These are phyloP conservation scores for Archocentrus centrarchus DNA, from an alignment of 2,113 vertebrate species.

Conservation along the genomic window DNA sequence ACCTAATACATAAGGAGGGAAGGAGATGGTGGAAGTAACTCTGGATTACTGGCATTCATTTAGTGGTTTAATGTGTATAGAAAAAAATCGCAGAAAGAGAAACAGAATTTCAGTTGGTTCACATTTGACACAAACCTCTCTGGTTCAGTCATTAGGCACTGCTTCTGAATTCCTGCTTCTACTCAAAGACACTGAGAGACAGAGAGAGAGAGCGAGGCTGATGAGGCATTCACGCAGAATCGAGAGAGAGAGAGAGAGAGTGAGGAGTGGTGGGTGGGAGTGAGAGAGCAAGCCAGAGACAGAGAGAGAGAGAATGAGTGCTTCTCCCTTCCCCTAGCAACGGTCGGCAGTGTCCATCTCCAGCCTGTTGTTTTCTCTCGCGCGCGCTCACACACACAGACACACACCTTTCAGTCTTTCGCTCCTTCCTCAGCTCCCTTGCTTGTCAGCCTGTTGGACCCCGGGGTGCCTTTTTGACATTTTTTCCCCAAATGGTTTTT, in stretches of 20 bases:
- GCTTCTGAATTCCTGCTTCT: conserved; percentile 39
- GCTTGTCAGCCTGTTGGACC: conserved; percentile 60
- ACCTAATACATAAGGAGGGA: background rate
- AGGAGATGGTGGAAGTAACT: background rate
- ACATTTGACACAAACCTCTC: conserved; percentile 23
- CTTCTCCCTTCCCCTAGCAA: conserved; percentile 80
- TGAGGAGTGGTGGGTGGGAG: conserved; percentile 43
- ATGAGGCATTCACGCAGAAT: conserved; percentile 35
- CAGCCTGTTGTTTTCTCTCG: conserved; percentile 73
- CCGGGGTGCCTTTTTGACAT: conserved; percentile 43
- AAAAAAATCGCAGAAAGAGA: background rate
- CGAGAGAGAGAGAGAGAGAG: conserved; percentile 27
- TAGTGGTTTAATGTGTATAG: background rate
- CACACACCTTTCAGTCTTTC: conserved; percentile 29
- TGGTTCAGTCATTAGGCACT: conserved; percentile 19
- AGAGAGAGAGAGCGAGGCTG: conserved; percentile 8
- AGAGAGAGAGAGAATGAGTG: conserved; percentile 61
- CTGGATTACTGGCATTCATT: background rate
- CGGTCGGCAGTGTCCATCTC: conserved; percentile 71
- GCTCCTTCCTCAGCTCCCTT: conserved; percentile 11
- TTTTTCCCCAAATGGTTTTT: conserved; percentile 44
- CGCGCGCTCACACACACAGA: conserved; percentile 26
- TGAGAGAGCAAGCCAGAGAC: conserved; percentile 58
- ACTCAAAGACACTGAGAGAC: conserved; percentile 2
- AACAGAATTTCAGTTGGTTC: conserved; percentile 5